Percentiles rank a stretch among this genome's conserved stretches.
Conservation (phyloP, 2,797 vertebrate species). For the Gadopsis marmoratus region DNA sequence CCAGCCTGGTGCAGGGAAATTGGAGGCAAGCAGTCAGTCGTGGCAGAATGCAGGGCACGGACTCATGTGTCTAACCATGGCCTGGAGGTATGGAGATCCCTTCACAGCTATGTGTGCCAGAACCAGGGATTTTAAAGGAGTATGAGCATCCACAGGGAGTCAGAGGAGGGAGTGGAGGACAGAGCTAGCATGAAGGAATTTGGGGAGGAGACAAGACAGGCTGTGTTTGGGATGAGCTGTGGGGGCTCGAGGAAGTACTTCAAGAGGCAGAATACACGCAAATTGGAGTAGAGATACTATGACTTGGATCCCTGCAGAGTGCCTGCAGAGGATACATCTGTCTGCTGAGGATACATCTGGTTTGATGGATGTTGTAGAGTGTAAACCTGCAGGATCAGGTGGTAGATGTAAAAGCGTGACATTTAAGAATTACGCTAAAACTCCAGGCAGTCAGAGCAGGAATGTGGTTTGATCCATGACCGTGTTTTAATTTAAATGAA, state of each 20-base stretch:
- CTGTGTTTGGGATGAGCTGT: conserved; percentile 40
- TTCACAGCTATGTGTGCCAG: conserved; percentile 25
- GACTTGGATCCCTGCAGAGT: conserved; percentile 22
- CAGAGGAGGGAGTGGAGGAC: conserved; percentile 25
- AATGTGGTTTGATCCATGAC: conserved; percentile 2
- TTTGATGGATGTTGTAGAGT: conserved; percentile 33
- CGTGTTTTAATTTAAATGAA: neutral
- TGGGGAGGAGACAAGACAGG: conserved; percentile 24
- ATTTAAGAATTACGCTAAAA: conserved; percentile 15
- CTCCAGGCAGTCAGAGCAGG: neutral
- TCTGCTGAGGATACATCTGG: conserved; percentile 36
- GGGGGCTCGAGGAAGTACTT: conserved; percentile 17
- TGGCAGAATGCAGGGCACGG: conserved; percentile 34
- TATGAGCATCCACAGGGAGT: conserved; percentile 25
- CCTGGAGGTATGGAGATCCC: conserved; percentile 43
- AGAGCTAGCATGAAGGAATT: conserved; percentile 42
- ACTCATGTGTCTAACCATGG: conserved; percentile 28
- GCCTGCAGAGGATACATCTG: conserved; percentile 39
- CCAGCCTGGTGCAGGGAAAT: conserved; percentile 35
- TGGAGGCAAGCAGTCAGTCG: conserved; percentile 31
- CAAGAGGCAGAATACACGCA: conserved; percentile 18
- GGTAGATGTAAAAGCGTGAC: neutral
- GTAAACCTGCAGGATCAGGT: conserved; percentile 33
- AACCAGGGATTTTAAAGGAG: conserved; percentile 43
- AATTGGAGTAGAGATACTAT: conserved; percentile 17